Conservation (phyloP, 2,888 invertebrate genomes). For the Thelaira solivaga region DNA sequence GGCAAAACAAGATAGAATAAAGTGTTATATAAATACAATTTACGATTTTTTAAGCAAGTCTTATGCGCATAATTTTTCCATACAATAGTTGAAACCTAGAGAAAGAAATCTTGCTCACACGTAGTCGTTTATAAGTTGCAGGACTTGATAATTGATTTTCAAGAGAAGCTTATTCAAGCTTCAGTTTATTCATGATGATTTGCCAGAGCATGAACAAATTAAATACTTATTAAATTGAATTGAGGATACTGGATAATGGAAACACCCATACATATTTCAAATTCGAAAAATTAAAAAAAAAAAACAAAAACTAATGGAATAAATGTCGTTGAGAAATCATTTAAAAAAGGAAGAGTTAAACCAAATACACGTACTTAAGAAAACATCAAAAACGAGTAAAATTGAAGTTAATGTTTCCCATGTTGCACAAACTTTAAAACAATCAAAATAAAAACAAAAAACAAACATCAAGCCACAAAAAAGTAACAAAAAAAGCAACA, state of each 20-base stretch:
- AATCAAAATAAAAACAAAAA: no score
- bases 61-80: no score
- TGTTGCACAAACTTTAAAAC: constrained; percentile 54
- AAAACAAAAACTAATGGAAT: constrained; percentile 26
- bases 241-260: neutral
- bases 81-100: no score
- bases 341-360: constrained; percentile 50
- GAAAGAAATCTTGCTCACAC: no score
- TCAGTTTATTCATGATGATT: no score
- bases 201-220: no score
- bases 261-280: constrained; percentile 20
- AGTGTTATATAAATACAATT: no score
- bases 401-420: constrained; percentile 71
- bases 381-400: constrained; percentile 70
- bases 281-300: constrained; percentile 21
- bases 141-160: no score
- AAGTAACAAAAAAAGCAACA: constrained; percentile 5
- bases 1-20: no score
- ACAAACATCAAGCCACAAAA: neutral
- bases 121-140: no score
- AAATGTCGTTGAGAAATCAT: constrained; percentile 48
- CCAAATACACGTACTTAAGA: constrained; percentile 58
- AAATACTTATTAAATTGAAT: neutral
- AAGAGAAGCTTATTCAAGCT: no score
- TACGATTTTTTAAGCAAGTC: no score